Evolutionary conservation across 2,888 invertebrate species (phyloP).

Genomic region (Blera fallax): DNA sequence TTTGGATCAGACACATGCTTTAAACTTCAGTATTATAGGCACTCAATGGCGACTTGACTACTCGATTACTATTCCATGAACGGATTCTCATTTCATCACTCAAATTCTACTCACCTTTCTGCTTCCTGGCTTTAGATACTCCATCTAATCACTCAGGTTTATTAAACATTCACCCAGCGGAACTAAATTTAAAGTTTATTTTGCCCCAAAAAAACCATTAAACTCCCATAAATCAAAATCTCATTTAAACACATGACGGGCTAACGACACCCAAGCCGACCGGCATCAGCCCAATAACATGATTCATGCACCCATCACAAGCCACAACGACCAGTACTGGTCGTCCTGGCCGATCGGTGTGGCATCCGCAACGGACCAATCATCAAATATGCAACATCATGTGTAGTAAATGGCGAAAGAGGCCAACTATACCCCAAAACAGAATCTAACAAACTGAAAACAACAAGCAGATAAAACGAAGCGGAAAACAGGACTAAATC

Average conservation of each 20-base stretch:
- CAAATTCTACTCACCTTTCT: too few species aligned
- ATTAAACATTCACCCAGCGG: too few species aligned
- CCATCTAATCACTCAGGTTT: too few species aligned
- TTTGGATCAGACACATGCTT: too few species aligned
- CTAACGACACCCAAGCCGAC: not conserved
- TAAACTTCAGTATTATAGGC: too few species aligned
- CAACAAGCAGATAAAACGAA: conserved; percentile 19
- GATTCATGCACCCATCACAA: conserved; percentile 46
- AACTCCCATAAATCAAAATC: conserved; percentile 48
- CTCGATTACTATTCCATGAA: too few species aligned
- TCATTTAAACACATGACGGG: not conserved
- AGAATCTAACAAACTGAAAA: conserved; percentile 19
- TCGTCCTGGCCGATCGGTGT: conserved; percentile 13
- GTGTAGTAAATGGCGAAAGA: conserved; percentile 29
- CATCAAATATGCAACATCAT: conserved; percentile 41
- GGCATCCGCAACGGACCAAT: conserved; percentile 54
- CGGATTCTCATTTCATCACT: too few species aligned
- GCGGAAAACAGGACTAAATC: conserved; percentile 32
- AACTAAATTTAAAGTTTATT: not conserved
- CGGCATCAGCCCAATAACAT: conserved; percentile 3
- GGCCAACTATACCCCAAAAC: not conserved
- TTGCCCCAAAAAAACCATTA: conserved; percentile 14
- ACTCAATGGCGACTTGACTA: too few species aligned
- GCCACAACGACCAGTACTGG: conserved; percentile 45
- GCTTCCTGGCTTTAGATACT: too few species aligned